Percentiles rank a stretch among this genome's conserved stretches.
Evolutionary conservation across 2,888 invertebrate genomes (phyloP).

Genomic region (Autographa gamma): DNA sequence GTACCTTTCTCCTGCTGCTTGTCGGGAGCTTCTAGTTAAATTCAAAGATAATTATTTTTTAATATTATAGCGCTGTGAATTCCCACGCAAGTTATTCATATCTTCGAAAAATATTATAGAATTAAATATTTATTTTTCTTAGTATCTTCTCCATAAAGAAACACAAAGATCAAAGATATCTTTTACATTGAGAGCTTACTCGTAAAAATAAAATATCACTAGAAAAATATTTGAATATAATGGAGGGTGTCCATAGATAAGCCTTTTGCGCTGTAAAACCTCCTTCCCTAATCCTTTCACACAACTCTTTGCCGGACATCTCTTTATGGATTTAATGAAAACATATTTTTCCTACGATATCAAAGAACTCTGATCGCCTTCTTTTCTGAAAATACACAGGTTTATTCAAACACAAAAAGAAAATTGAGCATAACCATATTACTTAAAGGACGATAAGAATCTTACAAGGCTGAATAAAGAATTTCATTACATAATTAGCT

Average conservation of each 20-base stretch:
- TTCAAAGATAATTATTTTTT: too few relatives aligned
- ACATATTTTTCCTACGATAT: slow-evolving; percentile 35
- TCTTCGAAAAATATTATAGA: slow-evolving; percentile 41
- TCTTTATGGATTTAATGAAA: slow-evolving; percentile 72
- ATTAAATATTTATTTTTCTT: slow-evolving; percentile 53
- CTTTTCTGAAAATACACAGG: slow-evolving; percentile 13
- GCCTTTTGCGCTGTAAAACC: slow-evolving; percentile 63
- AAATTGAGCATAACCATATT: neutral
- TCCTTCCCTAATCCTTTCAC: slow-evolving; percentile 74
- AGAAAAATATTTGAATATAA: slow-evolving; percentile 85
- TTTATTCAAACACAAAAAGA: slow-evolving; percentile 10
- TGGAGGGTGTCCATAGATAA: slow-evolving; percentile 79
- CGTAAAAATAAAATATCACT: slow-evolving; percentile 84
- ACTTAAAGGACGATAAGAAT: neutral
- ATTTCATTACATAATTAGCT: too few relatives aligned
- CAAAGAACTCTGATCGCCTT: slow-evolving; percentile 23
- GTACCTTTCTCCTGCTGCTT: too few relatives aligned
- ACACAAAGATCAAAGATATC: slow-evolving; percentile 79
- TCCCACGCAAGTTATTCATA: slow-evolving; percentile 10
- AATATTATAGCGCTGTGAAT: neutral
- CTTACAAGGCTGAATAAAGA: neutral
- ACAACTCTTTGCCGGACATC: slow-evolving; percentile 81
- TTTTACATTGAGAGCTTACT: slow-evolving; percentile 63
- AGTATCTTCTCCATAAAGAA: slow-evolving; percentile 51
- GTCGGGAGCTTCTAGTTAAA: too few relatives aligned